These are phyloP conservation scores for Takifugu ocellatus DNA, from an alignment of 2,797 vertebrate genomes.

Conservation along the genomic window DNA sequence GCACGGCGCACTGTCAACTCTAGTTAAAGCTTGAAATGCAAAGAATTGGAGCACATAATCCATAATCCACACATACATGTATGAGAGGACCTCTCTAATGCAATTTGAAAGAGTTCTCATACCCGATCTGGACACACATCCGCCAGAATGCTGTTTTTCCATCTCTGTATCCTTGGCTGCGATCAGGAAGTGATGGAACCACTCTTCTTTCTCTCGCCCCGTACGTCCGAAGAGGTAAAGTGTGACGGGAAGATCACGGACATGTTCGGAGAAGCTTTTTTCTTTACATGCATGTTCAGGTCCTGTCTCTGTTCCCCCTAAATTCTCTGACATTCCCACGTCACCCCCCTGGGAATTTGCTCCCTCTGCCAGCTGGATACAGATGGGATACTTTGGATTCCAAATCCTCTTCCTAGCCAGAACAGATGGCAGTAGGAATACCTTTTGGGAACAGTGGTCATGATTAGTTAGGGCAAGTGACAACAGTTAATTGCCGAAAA, in stretches of 20 bases:
- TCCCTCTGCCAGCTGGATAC: constrained; percentile 70
- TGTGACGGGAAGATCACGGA: constrained; percentile 40
- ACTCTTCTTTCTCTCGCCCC: constrained; percentile 89
- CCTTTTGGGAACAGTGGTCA: constrained; percentile 61
- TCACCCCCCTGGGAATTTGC: constrained; percentile 17
- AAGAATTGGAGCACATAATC: constrained; percentile 62
- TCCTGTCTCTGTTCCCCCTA: constrained; percentile 23
- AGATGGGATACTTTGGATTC: constrained; percentile 93
- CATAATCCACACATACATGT: constrained; percentile 59
- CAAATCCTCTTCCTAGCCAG: constrained; percentile 86
- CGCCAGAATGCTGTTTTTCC: constrained; percentile 38
- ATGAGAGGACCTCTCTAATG: constrained; percentile 39
- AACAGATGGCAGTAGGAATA: constrained; percentile 80
- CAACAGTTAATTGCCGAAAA: background rate
- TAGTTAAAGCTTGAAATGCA: constrained; percentile 34
- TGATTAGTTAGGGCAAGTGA: constrained; percentile 2
- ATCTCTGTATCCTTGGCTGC: constrained; percentile 62
- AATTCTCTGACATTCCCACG: constrained; percentile 18
- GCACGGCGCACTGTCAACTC: constrained; percentile 15
- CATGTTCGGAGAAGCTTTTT: constrained; percentile 17
- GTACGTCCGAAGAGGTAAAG: constrained; percentile 87
- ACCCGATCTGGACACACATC: constrained; percentile 63
- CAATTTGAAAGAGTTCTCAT: constrained; percentile 48
- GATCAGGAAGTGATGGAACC: constrained; percentile 80
- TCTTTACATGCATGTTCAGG: constrained; percentile 13